phyloP scores from a whole-genome alignment of 2,797 vertebrate genomes.

The Acanthopagrus latus region DNA sequence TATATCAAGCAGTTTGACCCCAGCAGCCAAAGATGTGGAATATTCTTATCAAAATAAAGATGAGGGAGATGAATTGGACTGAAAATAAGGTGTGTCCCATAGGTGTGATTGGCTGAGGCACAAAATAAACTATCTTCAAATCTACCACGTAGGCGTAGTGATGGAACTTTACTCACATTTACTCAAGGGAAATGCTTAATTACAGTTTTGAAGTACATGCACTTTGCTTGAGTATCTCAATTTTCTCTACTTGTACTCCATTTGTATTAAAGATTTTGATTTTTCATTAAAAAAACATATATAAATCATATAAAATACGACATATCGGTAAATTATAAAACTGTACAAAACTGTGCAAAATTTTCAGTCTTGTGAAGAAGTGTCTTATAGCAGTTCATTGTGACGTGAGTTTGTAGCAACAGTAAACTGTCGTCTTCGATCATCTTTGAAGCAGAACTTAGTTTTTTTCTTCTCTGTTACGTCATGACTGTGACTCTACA shows the following conservation, averaged over 20 bases:
- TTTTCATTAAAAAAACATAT: neutral
- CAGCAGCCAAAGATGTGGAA: constrained; percentile 6
- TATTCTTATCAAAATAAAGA: constrained; percentile 13
- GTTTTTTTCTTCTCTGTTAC: neutral
- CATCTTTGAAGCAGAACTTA: neutral
- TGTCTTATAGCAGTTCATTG: neutral
- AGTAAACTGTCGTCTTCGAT: too few species aligned
- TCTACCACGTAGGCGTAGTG: constrained; percentile 2
- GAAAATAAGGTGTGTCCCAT: constrained; percentile 18
- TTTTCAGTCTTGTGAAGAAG: neutral
- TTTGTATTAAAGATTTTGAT: neutral
- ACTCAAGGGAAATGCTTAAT: too few species aligned
- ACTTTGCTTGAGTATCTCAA: neutral
- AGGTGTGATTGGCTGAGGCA: constrained; percentile 1
- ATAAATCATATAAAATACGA: too few species aligned
- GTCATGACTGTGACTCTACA: neutral
- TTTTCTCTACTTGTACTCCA: neutral
- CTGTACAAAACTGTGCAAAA: too few species aligned
- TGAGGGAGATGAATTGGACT: constrained; percentile 16
- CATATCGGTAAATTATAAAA: too few species aligned
- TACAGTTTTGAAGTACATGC: neutral
- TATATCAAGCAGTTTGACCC: constrained; percentile 17
- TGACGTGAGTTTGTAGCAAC: neutral
- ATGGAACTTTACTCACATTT: neutral
- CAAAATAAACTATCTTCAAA: constrained; percentile 2